Evolutionary conservation across 2,888 invertebrate species (phyloP).

Genomic region (Pseudococcus viburni): DNA sequence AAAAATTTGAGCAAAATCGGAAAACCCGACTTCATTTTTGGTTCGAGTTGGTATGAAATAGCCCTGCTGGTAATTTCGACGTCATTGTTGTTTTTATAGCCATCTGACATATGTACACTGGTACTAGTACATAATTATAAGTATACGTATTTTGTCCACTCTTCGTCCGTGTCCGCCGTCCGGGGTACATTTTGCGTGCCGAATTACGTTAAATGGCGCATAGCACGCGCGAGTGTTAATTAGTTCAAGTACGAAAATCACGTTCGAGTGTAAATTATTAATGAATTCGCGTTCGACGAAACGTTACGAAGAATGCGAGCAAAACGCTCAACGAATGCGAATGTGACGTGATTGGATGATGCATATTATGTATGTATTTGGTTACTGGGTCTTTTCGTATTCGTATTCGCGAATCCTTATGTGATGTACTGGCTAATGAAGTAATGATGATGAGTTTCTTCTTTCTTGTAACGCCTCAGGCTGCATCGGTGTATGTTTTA

Average conservation of each 20-base stretch:
- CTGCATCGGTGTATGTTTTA: neutral
- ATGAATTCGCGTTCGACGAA: constrained; percentile 22
- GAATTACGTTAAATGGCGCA: neutral
- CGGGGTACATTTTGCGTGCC: neutral
- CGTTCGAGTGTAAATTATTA: constrained; percentile 17
- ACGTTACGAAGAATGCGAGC: neutral
- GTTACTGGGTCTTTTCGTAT: neutral
- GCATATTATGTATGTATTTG: neutral
- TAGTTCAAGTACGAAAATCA: constrained; percentile 40
- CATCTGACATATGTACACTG: too few relatives aligned
- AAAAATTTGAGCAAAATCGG: too few relatives aligned
- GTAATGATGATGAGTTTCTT: too few relatives aligned
- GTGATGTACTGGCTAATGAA: neutral
- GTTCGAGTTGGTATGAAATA: too few relatives aligned
- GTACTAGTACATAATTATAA: too few relatives aligned
- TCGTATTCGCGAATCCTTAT: neutral
- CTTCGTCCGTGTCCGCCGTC: neutral
- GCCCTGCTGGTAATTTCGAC: too few relatives aligned
- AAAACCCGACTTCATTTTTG: too few relatives aligned
- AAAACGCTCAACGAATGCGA: neutral
- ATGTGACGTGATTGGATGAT: neutral
- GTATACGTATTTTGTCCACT: neutral
- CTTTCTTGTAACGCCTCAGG: too few relatives aligned
- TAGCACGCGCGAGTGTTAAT: constrained; percentile 13
- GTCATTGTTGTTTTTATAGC: too few relatives aligned